Percentiles rank a stretch among this genome's conserved stretches.
These are phyloP conservation scores for Oryzias woworae DNA, from an alignment of 2,113 vertebrate species.

Conservation along the genomic window DNA sequence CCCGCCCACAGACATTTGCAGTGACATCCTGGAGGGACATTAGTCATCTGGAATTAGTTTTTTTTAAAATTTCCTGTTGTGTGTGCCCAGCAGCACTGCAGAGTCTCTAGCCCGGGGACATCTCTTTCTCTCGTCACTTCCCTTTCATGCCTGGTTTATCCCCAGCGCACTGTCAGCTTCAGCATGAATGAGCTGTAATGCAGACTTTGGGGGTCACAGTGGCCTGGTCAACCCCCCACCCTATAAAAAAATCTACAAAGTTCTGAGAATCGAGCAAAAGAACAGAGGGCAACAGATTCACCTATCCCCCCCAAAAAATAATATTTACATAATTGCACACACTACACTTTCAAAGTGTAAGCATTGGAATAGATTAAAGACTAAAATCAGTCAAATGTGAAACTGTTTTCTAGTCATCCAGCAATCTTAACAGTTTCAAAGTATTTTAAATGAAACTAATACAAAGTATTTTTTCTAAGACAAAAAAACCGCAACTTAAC, in stretches of 20 bases:
- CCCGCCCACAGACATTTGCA: conserved; percentile 7
- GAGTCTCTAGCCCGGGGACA: conserved; percentile 23
- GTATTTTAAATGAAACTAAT: too few species aligned
- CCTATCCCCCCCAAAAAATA: not conserved
- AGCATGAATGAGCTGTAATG: conserved; percentile 60
- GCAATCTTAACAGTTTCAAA: too few species aligned
- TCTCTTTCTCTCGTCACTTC: conserved; percentile 75
- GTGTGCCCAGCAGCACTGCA: conserved; percentile 51
- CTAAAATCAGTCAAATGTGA: too few species aligned
- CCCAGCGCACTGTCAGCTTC: conserved; percentile 68
- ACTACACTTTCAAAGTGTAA: not conserved
- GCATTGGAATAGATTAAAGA: too few species aligned
- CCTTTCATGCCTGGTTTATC: conserved; percentile 75
- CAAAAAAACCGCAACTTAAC: too few species aligned
- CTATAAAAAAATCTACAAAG: conserved; percentile 11
- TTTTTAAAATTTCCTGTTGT: conserved; percentile 52
- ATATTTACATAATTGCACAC: not conserved
- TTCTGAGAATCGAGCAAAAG: conserved; percentile 13
- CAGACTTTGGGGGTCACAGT: conserved; percentile 30
- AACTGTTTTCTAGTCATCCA: too few species aligned
- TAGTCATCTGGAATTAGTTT: conserved; percentile 42
- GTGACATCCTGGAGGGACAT: conserved; percentile 24
- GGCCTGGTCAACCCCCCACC: conserved; percentile 34
- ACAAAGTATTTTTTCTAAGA: too few species aligned
- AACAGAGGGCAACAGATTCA: not conserved